These are phyloP conservation scores for Neuroscelio doddi DNA, from an alignment of 2,888 invertebrate genomes.

Conservation along the genomic window DNA sequence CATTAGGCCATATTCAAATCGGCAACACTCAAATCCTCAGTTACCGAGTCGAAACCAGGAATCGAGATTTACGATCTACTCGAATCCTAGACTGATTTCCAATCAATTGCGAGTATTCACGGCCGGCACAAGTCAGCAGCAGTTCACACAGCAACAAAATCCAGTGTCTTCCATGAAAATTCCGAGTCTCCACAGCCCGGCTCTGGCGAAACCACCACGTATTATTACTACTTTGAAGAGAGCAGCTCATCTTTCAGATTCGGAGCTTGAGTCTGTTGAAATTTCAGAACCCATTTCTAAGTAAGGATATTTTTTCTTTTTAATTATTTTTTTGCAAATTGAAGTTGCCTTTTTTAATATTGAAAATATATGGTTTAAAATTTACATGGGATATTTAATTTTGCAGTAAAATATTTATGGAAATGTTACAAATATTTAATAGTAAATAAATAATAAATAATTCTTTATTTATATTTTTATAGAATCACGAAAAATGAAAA, in stretches of 20 bases:
- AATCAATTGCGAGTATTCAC: conserved; percentile 32
- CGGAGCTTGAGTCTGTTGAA: conserved; percentile 42
- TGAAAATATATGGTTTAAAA: no score
- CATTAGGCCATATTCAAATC: conserved; percentile 48
- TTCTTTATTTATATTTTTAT: no score
- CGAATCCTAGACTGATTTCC: conserved; percentile 21
- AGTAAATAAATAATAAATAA: no score
- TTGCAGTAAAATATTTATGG: no score
- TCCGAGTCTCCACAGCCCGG: conserved; percentile 48
- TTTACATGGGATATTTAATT: no score
- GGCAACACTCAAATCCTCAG: conserved; percentile 66
- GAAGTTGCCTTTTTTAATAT: no score
- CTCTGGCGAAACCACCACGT: conserved; percentile 63
- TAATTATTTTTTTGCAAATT: no score
- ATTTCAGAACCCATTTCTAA: conserved; percentile 3
- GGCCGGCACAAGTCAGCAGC: conserved; percentile 14
- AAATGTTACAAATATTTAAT: no score
- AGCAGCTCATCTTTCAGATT: conserved; percentile 50
- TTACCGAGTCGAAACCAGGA: conserved; percentile 50
- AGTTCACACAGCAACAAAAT: conserved; percentile 50
- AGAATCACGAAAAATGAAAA: no score
- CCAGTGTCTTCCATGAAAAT: conserved; percentile 57
- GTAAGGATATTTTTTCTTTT: no score
- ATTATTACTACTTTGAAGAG: conserved; percentile 64
- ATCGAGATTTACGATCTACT: conserved; percentile 19